These are phyloP conservation scores for Microtus ochrogaster DNA, from an alignment of 2,113 vertebrate species.

Conservation along the genomic window DNA sequence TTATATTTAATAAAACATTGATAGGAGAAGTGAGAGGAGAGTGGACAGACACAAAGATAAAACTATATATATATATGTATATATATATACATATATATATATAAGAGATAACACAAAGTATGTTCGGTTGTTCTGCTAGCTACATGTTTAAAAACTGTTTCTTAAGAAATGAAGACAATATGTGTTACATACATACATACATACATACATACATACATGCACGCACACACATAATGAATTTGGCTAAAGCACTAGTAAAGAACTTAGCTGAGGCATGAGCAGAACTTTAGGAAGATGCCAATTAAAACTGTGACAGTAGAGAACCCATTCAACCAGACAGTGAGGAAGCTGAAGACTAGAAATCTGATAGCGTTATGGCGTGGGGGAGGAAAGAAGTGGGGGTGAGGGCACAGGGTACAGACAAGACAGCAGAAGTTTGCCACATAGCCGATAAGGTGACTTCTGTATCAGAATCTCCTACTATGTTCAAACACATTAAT, in stretches of 20 bases:
- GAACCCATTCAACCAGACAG: not conserved
- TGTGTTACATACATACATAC: too few relatives aligned
- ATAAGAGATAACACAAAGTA: not conserved
- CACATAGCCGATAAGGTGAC: not conserved
- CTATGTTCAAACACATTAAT: conserved; percentile 16
- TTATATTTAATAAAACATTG: not conserved
- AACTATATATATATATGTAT: not conserved
- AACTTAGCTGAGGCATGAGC: not conserved
- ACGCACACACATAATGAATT: not conserved
- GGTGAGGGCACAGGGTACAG: not conserved
- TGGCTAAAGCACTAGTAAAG: not conserved
- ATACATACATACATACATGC: too few relatives aligned
- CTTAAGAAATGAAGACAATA: not conserved
- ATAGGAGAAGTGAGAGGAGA: not conserved
- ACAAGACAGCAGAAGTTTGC: not conserved
- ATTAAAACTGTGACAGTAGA: not conserved
- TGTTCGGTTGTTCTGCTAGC: not conserved
- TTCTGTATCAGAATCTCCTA: conserved; percentile 9
- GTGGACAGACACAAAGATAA: not conserved
- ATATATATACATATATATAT: too few relatives aligned
- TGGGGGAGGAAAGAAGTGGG: not conserved
- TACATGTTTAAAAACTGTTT: not conserved
- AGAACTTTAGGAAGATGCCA: not conserved
- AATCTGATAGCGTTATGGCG: not conserved
- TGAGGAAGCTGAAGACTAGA: not conserved